Percentiles rank a stretch among this genome's conserved stretches.
These are phyloP conservation scores for Drosophila baimaii DNA, from an alignment of 1,140 invertebrate species.

Conservation along the genomic window DNA sequence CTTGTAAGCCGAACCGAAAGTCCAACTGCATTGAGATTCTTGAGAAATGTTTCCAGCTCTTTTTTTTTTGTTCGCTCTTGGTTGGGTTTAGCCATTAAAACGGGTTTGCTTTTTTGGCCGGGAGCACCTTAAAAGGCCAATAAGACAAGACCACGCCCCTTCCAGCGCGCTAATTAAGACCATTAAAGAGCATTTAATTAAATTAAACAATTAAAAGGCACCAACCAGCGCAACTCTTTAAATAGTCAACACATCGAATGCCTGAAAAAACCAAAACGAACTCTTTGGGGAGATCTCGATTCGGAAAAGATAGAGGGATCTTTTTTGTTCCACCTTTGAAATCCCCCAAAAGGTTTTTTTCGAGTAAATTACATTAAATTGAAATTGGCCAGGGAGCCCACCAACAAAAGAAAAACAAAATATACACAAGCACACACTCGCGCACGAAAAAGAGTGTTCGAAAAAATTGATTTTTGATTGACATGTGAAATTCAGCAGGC, in stretches of 20 bases:
- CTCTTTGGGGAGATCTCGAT: conserved; percentile 15
- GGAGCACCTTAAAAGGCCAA: conserved; percentile 70
- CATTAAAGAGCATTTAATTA: conserved; percentile 80
- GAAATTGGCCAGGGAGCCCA: conserved; percentile 39
- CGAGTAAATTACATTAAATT: conserved; percentile 49
- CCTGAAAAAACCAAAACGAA: conserved; percentile 11
- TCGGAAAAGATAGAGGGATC: conserved; percentile 7
- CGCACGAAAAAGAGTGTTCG: conserved; percentile 24
- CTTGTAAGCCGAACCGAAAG: conserved; percentile 28
- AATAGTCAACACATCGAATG: conserved; percentile 40
- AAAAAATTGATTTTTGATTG: conserved; percentile 75
- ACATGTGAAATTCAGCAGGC: conserved; percentile 78
- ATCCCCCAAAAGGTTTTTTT: not conserved
- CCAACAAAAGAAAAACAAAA: conserved; percentile 48
- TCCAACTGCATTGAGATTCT: conserved; percentile 65
- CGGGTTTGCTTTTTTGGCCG: conserved; percentile 50
- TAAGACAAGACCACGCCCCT: conserved; percentile 35
- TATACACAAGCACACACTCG: too few relatives aligned
- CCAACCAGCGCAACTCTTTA: conserved; percentile 17
- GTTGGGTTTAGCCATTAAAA: conserved; percentile 31
- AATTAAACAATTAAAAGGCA: conserved; percentile 80
- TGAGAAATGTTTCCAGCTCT: conserved; percentile 53
- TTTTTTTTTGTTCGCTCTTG: not conserved
- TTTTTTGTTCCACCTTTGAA: not conserved
- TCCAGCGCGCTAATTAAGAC: conserved; percentile 65